These are phyloP conservation scores for Pipistrellus nathusii DNA, from an alignment of 2,797 vertebrate genomes.

Conservation along the genomic window DNA sequence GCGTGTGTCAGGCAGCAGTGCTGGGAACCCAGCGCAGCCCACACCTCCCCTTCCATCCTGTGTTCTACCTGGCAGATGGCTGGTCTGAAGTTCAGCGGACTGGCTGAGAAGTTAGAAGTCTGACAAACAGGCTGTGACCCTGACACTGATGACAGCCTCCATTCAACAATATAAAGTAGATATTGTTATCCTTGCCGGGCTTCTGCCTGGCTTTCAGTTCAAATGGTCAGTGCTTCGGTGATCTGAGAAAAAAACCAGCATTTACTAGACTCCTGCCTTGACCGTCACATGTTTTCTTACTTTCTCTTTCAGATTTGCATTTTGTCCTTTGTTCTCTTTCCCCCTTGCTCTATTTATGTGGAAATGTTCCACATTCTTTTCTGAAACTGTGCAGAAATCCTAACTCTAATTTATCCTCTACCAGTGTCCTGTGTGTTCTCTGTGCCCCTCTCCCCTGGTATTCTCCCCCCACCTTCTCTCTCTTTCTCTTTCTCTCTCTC, in stretches of 20 bases:
- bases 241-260: conserved; percentile 14
- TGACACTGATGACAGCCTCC: background rate
- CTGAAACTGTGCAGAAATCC: conserved; percentile 46
- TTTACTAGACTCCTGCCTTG: background rate
- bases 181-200: background rate
- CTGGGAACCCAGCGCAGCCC: conserved; percentile 7
- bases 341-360: conserved; percentile 39
- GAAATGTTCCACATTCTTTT: conserved; percentile 19
- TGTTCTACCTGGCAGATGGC: conserved; percentile 52
- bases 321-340: background rate
- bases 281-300: background rate
- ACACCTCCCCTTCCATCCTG: conserved; percentile 56
- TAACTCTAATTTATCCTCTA: background rate
- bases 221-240: background rate
- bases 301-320: background rate
- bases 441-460: background rate
- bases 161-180: background rate
- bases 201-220: background rate
- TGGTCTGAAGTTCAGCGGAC: conserved; percentile 23
- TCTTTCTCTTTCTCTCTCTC: background rate
- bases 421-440: background rate
- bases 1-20: conserved; percentile 20
- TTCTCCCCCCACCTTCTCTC: background rate
- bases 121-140: conserved; percentile 17
- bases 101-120: conserved; percentile 21